A percentile compares a stretch with the other conserved stretches of the same genome.
Conservation (phyloP, 2,113 vertebrate genomes). For the Oreotrochilus melanogaster region DNA sequence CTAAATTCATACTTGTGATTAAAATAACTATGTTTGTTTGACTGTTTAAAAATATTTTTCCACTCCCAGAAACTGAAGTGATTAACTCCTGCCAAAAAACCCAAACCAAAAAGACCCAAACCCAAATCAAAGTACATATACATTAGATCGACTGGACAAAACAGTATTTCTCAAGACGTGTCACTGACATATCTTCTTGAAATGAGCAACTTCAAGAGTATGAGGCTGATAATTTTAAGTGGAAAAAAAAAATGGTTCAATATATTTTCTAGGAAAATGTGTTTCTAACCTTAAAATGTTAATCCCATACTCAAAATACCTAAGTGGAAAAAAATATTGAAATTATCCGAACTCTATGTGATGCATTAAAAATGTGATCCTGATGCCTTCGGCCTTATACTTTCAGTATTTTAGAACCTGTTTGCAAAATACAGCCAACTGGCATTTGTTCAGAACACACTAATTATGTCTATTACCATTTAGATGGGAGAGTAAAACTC, state of each 20-base stretch:
- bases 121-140: background rate
- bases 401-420: conserved; percentile 35
- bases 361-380: background rate
- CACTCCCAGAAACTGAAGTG: background rate
- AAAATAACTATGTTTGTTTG: too few relatives aligned
- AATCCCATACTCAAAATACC: background rate
- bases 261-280: background rate
- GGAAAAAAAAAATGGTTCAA: background rate
- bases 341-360: background rate
- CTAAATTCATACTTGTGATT: too few relatives aligned
- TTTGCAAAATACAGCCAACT: background rate
- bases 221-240: background rate
- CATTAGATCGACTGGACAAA: background rate
- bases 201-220: background rate
- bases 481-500: background rate
- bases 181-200: background rate
- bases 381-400: background rate
- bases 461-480: conserved; percentile 21
- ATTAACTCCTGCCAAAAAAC: background rate
- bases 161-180: background rate
- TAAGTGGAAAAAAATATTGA: background rate
- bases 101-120: background rate
- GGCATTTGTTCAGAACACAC: background rate
- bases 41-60: background rate
- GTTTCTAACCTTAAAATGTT: background rate